These are phyloP conservation scores for Drosophila grimshawi DNA, from an alignment of 1,140 invertebrate genomes.

Conservation along the genomic window DNA sequence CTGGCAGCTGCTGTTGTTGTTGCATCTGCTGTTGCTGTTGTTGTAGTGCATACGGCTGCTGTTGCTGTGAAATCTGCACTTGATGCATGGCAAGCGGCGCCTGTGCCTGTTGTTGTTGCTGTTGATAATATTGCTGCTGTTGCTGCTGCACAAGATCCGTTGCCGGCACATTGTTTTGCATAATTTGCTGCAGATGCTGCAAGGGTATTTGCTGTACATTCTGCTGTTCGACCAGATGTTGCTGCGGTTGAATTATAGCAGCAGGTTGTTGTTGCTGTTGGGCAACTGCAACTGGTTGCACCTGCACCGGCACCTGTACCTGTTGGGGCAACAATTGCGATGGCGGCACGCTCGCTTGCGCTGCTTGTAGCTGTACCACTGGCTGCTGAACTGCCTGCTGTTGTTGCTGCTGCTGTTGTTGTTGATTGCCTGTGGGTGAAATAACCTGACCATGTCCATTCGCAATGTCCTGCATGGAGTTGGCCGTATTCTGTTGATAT, in stretches of 20 bases:
- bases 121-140: constrained; percentile 55
- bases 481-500: constrained; percentile 61
- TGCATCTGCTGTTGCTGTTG: constrained; percentile 46
- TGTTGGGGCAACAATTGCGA: constrained; percentile 50
- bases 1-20: constrained; percentile 48
- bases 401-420: constrained; percentile 62
- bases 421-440: constrained; percentile 65
- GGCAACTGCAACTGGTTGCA: constrained; percentile 39
- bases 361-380: constrained; percentile 47
- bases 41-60: constrained; percentile 26
- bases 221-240: constrained; percentile 72
- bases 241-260: constrained; percentile 84
- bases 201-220: constrained; percentile 81
- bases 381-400: constrained; percentile 39
- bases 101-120: constrained; percentile 50
- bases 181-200: constrained; percentile 75
- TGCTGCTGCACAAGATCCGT: constrained; percentile 61
- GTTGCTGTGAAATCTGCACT: constrained; percentile 42
- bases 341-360: constrained; percentile 31
- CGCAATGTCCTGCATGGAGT: constrained; percentile 59
- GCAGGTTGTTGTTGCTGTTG: constrained; percentile 55
- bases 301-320: constrained; percentile 56
- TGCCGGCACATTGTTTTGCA: constrained; percentile 64
- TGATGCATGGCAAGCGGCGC: constrained; percentile 43
- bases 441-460: constrained; percentile 67